Percentiles rank a stretch among this genome's conserved stretches.
phyloP scores from a whole-genome alignment of 2,113 vertebrate species.

The Todiramphus saurophagus region DNA sequence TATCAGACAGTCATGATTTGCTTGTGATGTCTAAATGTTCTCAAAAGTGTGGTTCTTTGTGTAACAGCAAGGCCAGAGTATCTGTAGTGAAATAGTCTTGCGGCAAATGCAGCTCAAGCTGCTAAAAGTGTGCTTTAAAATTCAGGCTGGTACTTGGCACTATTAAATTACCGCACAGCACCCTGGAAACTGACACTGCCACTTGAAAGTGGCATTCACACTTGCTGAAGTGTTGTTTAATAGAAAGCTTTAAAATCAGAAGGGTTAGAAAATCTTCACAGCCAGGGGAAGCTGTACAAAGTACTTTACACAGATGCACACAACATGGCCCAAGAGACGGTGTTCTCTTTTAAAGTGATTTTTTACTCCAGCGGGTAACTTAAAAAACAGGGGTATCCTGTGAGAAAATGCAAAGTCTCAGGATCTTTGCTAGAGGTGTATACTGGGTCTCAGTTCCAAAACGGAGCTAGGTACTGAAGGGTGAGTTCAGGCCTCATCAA shows the following conservation, averaged over 20 bases:
- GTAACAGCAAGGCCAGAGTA: background rate
- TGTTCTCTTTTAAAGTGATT: background rate
- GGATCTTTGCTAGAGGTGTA: background rate
- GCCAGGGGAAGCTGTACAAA: background rate
- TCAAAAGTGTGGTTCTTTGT: background rate
- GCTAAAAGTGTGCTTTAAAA: conserved; percentile 28
- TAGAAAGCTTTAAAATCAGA: background rate
- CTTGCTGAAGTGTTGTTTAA: background rate
- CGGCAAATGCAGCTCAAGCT: background rate
- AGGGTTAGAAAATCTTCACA: background rate
- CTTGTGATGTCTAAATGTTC: background rate
- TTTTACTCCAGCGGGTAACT: background rate
- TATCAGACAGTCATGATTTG: background rate
- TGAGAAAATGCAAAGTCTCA: background rate
- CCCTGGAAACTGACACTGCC: background rate
- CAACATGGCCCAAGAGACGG: background rate
- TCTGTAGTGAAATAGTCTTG: background rate
- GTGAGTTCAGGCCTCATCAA: background rate
- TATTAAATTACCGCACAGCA: background rate
- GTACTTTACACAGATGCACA: background rate
- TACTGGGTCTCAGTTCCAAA: background rate
- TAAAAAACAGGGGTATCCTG: background rate
- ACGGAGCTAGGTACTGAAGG: background rate
- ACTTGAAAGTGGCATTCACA: background rate
- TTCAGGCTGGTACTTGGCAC: background rate